Evolutionary conservation across 2,797 vertebrate genomes (phyloP), one percentile per base, ranked within the genome.

Genomic region (Phrynocephalus forsythii): DNA sequence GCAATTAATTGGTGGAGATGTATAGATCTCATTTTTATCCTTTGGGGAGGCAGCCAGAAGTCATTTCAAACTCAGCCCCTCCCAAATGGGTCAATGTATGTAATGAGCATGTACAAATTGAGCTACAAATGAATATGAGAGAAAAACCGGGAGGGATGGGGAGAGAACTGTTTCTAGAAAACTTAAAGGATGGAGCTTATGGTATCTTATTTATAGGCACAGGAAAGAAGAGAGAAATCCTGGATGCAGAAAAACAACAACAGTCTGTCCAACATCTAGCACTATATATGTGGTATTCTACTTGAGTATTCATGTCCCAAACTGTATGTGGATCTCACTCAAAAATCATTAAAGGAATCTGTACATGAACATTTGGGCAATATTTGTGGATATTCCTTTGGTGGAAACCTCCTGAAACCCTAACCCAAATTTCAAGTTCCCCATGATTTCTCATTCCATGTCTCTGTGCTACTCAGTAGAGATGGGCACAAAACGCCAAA

Each of bases 11-110:
- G 38, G 8, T 76, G 22, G 75, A 26, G 2, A 26, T 48, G 38
- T 76, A 76, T 76, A 76, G 38, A 76, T 76, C 75, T 76, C 75
- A 76, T 48, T 76, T 76, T 76, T 38, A 76, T 48, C 75, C 24
- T 76, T 48, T 76, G 75, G 75, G 75, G 8, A 76, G 38, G 22
- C 38, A 76, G 38, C 20, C 38, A 76, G 38, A 76, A 10, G 38
- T 76, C 75, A 48, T 76, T 76, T 76, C 38, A 76, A 76, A 48
- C 22, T 44, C 4, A 9, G 15, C 15, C 15, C 8, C 26, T 15
- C 11, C 28, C 7, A 26, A 20, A 48, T 48, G 38, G 20, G 44
- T 48, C 33, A 76, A 48, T 76, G 44, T 16, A 7, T 76, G 38
- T 76, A 11, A 48, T 76, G 73, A 75, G 38, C 7, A 3, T 10